Evolutionary conservation across 2,888 invertebrate genomes (phyloP).

Genomic region (Drepanosiphum platanoidis): DNA sequence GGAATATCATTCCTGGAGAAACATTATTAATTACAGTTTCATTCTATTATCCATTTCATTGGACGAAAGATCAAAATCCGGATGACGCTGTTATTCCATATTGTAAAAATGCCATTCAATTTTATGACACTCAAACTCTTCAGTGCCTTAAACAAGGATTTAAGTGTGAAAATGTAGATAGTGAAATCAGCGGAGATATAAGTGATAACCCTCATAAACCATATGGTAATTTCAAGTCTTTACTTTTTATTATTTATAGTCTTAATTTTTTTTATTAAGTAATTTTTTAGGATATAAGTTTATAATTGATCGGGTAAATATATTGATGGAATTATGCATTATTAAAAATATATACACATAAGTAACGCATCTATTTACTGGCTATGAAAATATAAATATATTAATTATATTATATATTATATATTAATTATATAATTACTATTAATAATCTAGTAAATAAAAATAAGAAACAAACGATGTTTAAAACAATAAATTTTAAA

Average conservation of each 20-base stretch:
- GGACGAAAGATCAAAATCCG: neutral
- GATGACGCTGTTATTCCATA: constrained; percentile 32
- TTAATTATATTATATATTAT: too few species aligned
- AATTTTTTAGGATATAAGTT: neutral
- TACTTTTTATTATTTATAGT: too few species aligned
- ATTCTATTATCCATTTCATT: constrained; percentile 50
- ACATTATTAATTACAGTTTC: constrained; percentile 48
- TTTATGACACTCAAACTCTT: constrained; percentile 49
- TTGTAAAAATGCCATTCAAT: constrained; percentile 28
- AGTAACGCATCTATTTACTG: too few species aligned
- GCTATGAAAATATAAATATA: too few species aligned
- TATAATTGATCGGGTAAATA: neutral
- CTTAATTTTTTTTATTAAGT: neutral
- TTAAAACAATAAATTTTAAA: too few species aligned
- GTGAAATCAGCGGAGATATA: constrained; percentile 50
- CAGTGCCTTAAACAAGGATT: constrained; percentile 22
- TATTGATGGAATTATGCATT: neutral
- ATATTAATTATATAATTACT: too few species aligned
- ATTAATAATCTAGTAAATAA: too few species aligned
- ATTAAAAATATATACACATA: too few species aligned
- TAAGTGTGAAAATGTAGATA: constrained; percentile 32
- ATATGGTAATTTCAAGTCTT: constrained; percentile 17
- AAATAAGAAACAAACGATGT: too few species aligned
- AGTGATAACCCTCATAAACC: constrained; percentile 35
- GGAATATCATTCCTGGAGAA: constrained; percentile 34